Conservation (phyloP, 2,113 vertebrate species). For the Anser brachyrhynchus region DNA sequence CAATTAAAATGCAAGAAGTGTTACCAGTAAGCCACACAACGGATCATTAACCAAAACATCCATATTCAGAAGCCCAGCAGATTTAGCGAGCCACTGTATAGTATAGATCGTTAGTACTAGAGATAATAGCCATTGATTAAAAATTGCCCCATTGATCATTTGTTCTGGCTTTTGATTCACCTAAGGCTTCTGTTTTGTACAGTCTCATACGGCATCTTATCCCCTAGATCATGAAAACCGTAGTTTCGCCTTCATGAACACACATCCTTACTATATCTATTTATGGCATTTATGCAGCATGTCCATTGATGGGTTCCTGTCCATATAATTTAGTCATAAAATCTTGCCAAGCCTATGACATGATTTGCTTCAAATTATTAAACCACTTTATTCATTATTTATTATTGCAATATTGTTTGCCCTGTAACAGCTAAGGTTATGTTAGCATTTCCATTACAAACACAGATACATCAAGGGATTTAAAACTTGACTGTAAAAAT, state of each 20-base stretch:
- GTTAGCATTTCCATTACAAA: constrained; percentile 61
- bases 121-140: constrained; percentile 80
- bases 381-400: constrained; percentile 57
- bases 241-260: constrained; percentile 13
- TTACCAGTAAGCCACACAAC: constrained; percentile 53
- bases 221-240: neutral
- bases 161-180: constrained; percentile 45
- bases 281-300: constrained; percentile 36
- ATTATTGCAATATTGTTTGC: constrained; percentile 52
- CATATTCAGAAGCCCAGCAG: constrained; percentile 57
- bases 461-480: constrained; percentile 55
- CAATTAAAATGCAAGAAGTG: constrained; percentile 76
- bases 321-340: constrained; percentile 48
- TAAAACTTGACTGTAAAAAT: constrained; percentile 43
- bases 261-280: constrained; percentile 22
- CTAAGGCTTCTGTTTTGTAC: neutral
- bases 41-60: constrained; percentile 75
- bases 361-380: constrained; percentile 55
- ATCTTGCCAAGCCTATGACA: constrained; percentile 5
- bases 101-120: constrained; percentile 52
- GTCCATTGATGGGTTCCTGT: neutral
- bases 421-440: constrained; percentile 40
- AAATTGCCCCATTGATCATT: constrained; percentile 63
- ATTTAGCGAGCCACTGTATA: constrained; percentile 39
- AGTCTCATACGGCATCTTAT: neutral